A percentile compares a stretch with the other conserved stretches of the same genome.
phyloP scores from a whole-genome alignment of 2,888 invertebrate genomes.

The Drosophila infuscata region DNA sequence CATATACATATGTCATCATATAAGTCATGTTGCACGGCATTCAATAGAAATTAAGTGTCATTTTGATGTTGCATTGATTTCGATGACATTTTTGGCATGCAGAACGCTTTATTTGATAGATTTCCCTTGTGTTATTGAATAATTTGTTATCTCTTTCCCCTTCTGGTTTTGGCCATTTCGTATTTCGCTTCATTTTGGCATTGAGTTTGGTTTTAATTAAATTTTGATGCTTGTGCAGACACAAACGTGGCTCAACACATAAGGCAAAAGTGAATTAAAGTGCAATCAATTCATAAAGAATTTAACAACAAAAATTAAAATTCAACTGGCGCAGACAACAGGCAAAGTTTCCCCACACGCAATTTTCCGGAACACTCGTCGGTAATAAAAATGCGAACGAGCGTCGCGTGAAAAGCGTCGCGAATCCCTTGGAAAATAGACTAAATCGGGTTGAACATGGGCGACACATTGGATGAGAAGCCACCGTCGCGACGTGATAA shows the following conservation, averaged over 20 bases:
- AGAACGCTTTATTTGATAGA: constrained; percentile 24
- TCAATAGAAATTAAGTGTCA: constrained; percentile 38
- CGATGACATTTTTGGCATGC: constrained; percentile 6
- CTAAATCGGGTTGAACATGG: constrained; percentile 64
- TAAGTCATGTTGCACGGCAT: constrained; percentile 36
- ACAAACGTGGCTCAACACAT: constrained; percentile 35
- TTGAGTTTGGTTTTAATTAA: constrained; percentile 54
- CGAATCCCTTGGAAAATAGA: not conserved
- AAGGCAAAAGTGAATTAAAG: constrained; percentile 44
- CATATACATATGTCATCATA: constrained; percentile 13
- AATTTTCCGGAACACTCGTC: constrained; percentile 7
- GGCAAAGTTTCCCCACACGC: constrained; percentile 30
- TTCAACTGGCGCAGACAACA: constrained; percentile 44
- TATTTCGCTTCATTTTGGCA: constrained; percentile 25
- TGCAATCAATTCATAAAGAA: constrained; percentile 41
- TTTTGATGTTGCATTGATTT: constrained; percentile 31
- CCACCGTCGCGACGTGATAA: constrained; percentile 77
- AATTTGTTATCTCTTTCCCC: not conserved
- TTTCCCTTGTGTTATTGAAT: not conserved
- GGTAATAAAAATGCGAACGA: constrained; percentile 34
- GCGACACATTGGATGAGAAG: constrained; percentile 76
- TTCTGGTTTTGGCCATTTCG: constrained; percentile 12
- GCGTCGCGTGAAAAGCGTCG: constrained; percentile 8
- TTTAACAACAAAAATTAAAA: constrained; percentile 20
- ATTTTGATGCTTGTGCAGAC: constrained; percentile 45